These are phyloP conservation scores for Hylaeus anthracinus DNA, from an alignment of 1,140 invertebrate genomes.

Conservation along the genomic window DNA sequence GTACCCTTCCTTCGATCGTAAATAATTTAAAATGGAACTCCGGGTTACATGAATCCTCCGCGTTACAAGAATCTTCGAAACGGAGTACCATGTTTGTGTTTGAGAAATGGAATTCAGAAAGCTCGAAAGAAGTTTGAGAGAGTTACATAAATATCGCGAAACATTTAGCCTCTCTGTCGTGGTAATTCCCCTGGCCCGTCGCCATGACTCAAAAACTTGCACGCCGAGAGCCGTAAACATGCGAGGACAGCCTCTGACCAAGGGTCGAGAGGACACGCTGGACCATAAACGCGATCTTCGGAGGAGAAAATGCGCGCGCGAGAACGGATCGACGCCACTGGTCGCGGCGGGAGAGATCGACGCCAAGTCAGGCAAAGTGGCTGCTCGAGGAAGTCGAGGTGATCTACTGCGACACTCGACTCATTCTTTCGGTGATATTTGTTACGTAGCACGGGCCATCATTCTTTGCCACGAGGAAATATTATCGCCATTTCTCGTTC, in stretches of 20 bases:
- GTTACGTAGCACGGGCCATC: neutral
- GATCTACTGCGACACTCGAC: constrained; percentile 5
- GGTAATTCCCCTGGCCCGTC: neutral
- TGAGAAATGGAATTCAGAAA: neutral
- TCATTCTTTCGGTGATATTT: constrained; percentile 3
- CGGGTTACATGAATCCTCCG: too few relatives aligned
- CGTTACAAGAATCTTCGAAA: neutral
- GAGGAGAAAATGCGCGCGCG: neutral
- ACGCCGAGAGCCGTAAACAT: constrained; percentile 2
- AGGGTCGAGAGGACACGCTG: neutral
- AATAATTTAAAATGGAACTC: too few relatives aligned
- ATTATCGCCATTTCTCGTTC: too few relatives aligned
- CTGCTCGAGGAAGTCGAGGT: neutral
- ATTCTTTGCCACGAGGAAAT: neutral
- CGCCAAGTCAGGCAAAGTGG: constrained; percentile 19
- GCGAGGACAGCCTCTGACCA: constrained; percentile 3
- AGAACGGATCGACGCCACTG: neutral
- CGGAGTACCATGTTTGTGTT: neutral
- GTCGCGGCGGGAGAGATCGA: constrained; percentile 2
- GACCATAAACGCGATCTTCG: neutral
- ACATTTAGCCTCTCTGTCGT: neutral
- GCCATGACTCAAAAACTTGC: constrained; percentile 18
- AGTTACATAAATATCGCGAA: constrained; percentile 10
- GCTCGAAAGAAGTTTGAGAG: neutral
- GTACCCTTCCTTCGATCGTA: too few relatives aligned